Evolutionary conservation across 2,113 vertebrate species (phyloP), one percentile per base, ranked within the genome.

Genomic region (Xiphias gladius): DNA sequence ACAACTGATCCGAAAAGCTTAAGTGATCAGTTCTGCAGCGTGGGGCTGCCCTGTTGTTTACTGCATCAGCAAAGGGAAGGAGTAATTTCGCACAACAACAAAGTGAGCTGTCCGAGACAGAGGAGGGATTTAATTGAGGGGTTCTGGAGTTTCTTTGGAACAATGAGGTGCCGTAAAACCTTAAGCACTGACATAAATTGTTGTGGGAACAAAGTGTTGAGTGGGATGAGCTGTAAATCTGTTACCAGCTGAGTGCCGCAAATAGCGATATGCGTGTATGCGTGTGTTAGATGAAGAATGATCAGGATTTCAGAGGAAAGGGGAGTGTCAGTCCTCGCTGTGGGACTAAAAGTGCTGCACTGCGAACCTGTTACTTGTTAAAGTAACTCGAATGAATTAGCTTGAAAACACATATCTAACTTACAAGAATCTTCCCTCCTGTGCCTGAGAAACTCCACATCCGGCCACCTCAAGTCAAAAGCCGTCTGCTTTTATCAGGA

Each of bases 181-280:
- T 88, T 80, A 85, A 88, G 81, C 87, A 73, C 12, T 1, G 76
- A 80, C 80, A 85, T 89, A 87, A 90, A 89, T 48, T 87, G 84
- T 35, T n/a, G 82, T 77, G 84, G 85, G 88, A 93, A 90, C 88
- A 88, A 86, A 90, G 84, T 77, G 85, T 83, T 55, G 84, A 93
- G 88, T 82, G 71, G 85, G 84, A 90, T 82, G 76, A 79, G 84
- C 80, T 83, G 78, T 92, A 90, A 94, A 94, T 92, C 89, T 87
- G 77, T 91, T 89, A 83, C 55, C 83, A 83, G 89, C 80, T 69
- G 73, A 84, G 70, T 57, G 68, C 63, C 0, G 46, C 69, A 79
- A 82, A 77, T 76, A 50, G 57, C n/a, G 52, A 55, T 54, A 24
- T 64, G 17, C 68, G 2, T 55, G 12, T 32, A n/a, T 48, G 24